Percentiles rank a stretch among this genome's conserved stretches.
Evolutionary conservation across 2,113 vertebrate species (phyloP).

Genomic region (Antechinus stuartii): DNA sequence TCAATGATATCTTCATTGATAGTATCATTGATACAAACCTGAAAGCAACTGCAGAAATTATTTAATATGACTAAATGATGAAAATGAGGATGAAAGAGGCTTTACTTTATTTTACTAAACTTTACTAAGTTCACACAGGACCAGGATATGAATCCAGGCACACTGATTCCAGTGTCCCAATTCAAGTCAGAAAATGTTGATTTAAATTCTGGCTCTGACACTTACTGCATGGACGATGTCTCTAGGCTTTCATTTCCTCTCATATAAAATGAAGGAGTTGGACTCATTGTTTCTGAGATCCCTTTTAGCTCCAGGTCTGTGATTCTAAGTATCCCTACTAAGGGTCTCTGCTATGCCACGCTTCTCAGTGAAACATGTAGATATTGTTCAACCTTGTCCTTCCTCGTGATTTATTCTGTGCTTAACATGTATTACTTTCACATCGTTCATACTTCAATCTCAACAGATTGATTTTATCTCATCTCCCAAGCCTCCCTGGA

Average conservation of each 20-base stretch:
- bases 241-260: background rate
- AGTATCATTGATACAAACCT: background rate
- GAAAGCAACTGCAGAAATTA: background rate
- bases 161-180: background rate
- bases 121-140: background rate
- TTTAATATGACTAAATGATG: background rate
- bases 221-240: background rate
- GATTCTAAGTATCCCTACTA: background rate
- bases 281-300: background rate
- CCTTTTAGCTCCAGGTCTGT: background rate
- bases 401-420: background rate
- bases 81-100: background rate
- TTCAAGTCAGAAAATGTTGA: background rate
- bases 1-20: background rate
- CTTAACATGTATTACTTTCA: background rate
- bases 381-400: background rate
- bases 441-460: background rate
- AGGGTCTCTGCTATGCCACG: background rate
- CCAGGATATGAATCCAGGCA: background rate
- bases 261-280: background rate
- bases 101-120: background rate
- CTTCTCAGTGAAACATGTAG: background rate
- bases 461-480: slow-evolving; percentile 1
- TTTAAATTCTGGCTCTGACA: background rate
- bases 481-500: background rate